Percentiles rank a stretch among this genome's conserved stretches.
These are phyloP conservation scores for Latheticus oryzae DNA, from an alignment of 2,888 invertebrate species.

Conservation along the genomic window DNA sequence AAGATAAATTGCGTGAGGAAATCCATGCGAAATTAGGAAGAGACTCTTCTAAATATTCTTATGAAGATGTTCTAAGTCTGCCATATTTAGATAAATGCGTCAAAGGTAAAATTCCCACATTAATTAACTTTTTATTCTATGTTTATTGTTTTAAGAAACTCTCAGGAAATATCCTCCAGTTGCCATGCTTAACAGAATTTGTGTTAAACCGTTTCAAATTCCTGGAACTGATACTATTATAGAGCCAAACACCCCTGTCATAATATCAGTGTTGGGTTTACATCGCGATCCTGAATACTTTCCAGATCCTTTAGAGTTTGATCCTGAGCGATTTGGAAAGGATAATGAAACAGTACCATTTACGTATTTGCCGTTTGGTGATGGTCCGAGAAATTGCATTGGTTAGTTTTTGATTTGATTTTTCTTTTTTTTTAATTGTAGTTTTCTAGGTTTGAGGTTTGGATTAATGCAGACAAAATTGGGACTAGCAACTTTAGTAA, in stretches of 20 bases:
- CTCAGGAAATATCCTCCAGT: conserved; percentile 62
- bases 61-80: conserved; percentile 65
- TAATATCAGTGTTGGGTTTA: conserved; percentile 59
- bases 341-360: conserved; percentile 47
- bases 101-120: no score
- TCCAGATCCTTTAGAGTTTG: conserved; percentile 62
- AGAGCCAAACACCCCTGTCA: conserved; percentile 57
- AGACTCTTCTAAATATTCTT: conserved; percentile 60
- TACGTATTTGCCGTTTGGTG: conserved; percentile 45
- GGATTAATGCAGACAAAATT: conserved; percentile 47
- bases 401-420: conserved; percentile 30
- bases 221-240: conserved; percentile 51
- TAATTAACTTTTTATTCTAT: no score
- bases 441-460: conserved; percentile 44
- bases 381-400: conserved; percentile 44
- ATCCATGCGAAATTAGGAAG: conserved; percentile 56
- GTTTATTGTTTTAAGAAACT: conserved; percentile 57
- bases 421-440: neutral
- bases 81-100: conserved; percentile 62
- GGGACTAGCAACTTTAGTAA: conserved; percentile 43
- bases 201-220: conserved; percentile 51
- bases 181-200: conserved; percentile 52
- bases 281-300: conserved; percentile 61
- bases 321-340: conserved; percentile 61
- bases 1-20: conserved; percentile 64